Evolutionary conservation across 2,113 vertebrate genomes (phyloP).

Genomic region (Neomonachus schauinslandi): DNA sequence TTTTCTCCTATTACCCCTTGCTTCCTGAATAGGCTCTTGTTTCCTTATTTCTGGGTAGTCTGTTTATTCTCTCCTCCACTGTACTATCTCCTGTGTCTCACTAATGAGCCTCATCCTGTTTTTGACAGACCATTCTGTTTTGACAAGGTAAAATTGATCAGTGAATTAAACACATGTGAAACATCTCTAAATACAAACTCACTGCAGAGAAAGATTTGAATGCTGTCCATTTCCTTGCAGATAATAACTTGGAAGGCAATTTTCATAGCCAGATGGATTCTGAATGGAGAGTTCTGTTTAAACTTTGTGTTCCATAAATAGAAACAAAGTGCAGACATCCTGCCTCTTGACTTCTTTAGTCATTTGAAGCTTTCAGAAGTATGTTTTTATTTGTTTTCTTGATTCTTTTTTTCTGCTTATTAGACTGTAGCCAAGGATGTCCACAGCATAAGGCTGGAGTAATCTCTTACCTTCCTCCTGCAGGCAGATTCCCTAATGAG

Average conservation of each 20-base stretch:
- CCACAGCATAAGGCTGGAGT: background rate
- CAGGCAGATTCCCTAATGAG: background rate
- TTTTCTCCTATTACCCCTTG: slow-evolving; percentile 53
- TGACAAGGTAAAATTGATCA: slow-evolving; percentile 74
- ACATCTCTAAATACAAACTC: slow-evolving; percentile 37
- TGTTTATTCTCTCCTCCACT: slow-evolving; percentile 65
- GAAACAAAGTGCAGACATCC: slow-evolving; percentile 69
- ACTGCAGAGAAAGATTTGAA: slow-evolving; percentile 21
- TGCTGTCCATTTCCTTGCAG: slow-evolving; percentile 45
- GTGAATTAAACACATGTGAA: slow-evolving; percentile 56
- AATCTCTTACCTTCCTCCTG: background rate
- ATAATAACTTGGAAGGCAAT: slow-evolving; percentile 55
- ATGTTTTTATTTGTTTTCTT: background rate
- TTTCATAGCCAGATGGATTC: slow-evolving; percentile 53
- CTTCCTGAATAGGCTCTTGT: slow-evolving; percentile 70
- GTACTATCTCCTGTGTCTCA: slow-evolving; percentile 43
- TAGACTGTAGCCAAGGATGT: background rate
- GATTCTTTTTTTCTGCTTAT: background rate
- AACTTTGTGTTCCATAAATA: slow-evolving; percentile 63
- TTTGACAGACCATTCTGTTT: slow-evolving; percentile 71
- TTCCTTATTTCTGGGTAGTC: slow-evolving; percentile 57
- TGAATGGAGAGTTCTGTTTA: slow-evolving; percentile 69
- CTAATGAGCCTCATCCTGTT: slow-evolving; percentile 78
- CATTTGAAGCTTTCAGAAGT: slow-evolving; percentile 34
- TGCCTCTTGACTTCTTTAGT: slow-evolving; percentile 62